These are phyloP conservation scores for Psilanteris sp. DNA, from an alignment of 1,140 invertebrate genomes.

Conservation along the genomic window DNA sequence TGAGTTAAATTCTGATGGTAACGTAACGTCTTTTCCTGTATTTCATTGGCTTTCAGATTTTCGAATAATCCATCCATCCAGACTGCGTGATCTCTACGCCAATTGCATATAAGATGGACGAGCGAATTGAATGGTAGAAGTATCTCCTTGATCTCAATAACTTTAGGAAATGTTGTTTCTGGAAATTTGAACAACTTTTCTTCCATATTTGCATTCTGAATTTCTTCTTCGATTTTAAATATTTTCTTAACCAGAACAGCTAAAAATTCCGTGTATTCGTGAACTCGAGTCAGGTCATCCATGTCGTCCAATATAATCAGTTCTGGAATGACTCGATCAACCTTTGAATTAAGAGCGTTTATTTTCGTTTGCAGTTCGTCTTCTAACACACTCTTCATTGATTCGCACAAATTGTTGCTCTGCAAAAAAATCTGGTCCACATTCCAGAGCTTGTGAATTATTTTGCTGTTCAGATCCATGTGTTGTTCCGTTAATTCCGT, in stretches of 20 bases:
- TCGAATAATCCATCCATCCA: slow-evolving; percentile 86
- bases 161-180: slow-evolving; percentile 83
- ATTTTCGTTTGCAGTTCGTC: slow-evolving; percentile 81
- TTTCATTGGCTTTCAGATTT: slow-evolving; percentile 80
- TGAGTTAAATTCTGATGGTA: slow-evolving; percentile 80
- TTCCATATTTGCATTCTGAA: slow-evolving; percentile 84
- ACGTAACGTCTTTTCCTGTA: slow-evolving; percentile 79
- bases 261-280: slow-evolving; percentile 79
- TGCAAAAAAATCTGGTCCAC: slow-evolving; percentile 80
- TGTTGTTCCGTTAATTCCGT: slow-evolving; percentile 75
- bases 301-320: slow-evolving; percentile 77
- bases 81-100: slow-evolving; percentile 83
- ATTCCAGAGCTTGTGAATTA: slow-evolving; percentile 78
- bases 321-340: slow-evolving; percentile 82
- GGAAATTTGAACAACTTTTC: slow-evolving; percentile 86
- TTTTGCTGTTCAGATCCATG: slow-evolving; percentile 74
- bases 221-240: slow-evolving; percentile 79
- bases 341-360: slow-evolving; percentile 80
- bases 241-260: slow-evolving; percentile 82
- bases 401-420: slow-evolving; percentile 81
- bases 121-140: slow-evolving; percentile 76
- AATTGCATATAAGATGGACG: slow-evolving; percentile 80
- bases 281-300: slow-evolving; percentile 74
- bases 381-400: slow-evolving; percentile 83
- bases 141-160: slow-evolving; percentile 80